Percentiles rank a stretch among this genome's conserved stretches.
These are phyloP conservation scores for Eupithecia centaureata DNA, from an alignment of 2,888 invertebrate species.

Conservation along the genomic window DNA sequence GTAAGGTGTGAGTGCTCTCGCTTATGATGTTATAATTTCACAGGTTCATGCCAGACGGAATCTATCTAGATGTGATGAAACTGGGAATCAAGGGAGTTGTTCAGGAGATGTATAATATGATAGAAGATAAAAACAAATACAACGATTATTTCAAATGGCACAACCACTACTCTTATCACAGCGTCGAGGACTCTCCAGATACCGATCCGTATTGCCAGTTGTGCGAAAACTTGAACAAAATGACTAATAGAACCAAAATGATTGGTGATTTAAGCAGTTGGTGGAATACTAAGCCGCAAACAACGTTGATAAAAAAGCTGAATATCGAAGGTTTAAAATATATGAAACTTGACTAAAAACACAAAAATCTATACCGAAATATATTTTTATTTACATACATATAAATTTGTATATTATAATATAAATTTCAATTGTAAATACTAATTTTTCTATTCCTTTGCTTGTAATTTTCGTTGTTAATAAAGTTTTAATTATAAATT, in stretches of 20 bases:
- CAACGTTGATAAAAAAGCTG: neutral
- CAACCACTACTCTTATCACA: constrained; percentile 54
- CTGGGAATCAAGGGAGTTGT: neutral
- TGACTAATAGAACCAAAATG: neutral
- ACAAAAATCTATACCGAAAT: too few relatives aligned
- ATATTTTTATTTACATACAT: too few relatives aligned
- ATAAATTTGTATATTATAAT: too few relatives aligned
- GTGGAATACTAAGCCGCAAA: neutral
- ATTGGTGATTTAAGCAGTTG: neutral
- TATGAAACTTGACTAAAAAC: too few relatives aligned
- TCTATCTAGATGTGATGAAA: neutral
- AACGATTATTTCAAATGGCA: constrained; percentile 55
- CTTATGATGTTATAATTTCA: neutral
- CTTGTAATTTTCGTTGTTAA: too few relatives aligned
- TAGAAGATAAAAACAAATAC: constrained; percentile 39
- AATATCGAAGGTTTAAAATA: too few relatives aligned
- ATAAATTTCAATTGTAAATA: too few relatives aligned
- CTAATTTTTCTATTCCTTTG: too few relatives aligned
- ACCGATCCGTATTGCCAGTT: constrained; percentile 21
- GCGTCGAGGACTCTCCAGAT: constrained; percentile 14
- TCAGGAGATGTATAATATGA: neutral
- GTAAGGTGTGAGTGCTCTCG: neutral
- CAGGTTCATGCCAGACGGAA: constrained; percentile 45
- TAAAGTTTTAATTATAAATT: too few relatives aligned
- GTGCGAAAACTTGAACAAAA: constrained; percentile 6